Conservation (phyloP, 2,113 vertebrate genomes). For the Platycercus adscitus region DNA sequence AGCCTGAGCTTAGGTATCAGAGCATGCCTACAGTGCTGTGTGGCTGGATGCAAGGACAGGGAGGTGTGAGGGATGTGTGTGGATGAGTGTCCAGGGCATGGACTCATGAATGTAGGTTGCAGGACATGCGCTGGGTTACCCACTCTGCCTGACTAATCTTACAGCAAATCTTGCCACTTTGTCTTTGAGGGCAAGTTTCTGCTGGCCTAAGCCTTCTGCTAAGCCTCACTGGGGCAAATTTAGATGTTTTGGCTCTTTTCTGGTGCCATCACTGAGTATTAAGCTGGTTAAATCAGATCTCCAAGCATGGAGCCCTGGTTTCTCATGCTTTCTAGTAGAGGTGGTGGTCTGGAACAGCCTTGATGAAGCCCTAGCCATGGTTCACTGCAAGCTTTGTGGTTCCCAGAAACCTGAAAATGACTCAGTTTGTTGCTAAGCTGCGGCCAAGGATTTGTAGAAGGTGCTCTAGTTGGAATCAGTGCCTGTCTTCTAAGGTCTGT, state of each 20-base stretch:
- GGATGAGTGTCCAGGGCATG: not conserved
- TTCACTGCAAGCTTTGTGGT: not conserved
- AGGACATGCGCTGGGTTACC: not conserved
- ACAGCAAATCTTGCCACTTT: not conserved
- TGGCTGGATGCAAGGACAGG: not conserved
- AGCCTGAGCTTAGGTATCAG: not conserved
- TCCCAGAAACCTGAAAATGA: not conserved
- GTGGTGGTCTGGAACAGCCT: not conserved
- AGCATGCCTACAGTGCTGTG: rapidly evolving
- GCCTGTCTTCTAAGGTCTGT: not conserved
- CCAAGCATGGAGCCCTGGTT: rapidly evolving
- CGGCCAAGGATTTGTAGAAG: not conserved
- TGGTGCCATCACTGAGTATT: not conserved
- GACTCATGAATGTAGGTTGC: rapidly evolving
- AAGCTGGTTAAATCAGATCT: not conserved
- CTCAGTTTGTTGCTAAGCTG: not conserved
- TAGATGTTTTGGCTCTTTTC: not conserved
- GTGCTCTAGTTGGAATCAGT: not conserved
- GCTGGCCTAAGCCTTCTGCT: not conserved
- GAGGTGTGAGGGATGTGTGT: rapidly evolving
- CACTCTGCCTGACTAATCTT: not conserved
- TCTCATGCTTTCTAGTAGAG: not conserved
- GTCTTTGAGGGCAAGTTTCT: not conserved
- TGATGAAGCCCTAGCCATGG: not conserved
- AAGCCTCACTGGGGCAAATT: not conserved